Evolutionary conservation across 2,113 vertebrate genomes (phyloP).

Genomic region (Chionodraco myersi): DNA sequence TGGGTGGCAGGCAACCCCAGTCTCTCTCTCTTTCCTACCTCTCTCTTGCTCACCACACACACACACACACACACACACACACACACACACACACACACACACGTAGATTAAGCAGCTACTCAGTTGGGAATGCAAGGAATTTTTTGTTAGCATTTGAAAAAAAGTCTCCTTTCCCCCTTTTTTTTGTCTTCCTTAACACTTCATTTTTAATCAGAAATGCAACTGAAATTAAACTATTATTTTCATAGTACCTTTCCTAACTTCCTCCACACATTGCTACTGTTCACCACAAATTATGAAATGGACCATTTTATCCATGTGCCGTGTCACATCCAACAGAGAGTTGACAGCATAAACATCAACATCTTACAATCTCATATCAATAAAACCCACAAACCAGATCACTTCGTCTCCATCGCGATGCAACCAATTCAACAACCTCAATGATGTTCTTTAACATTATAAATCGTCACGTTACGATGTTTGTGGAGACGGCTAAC

Average conservation of each 20-base stretch:
- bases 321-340: neutral
- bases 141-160: slow-evolving; percentile 87
- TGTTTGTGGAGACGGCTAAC: slow-evolving; percentile 18
- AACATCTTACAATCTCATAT: slow-evolving; percentile 10
- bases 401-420: neutral
- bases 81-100: slow-evolving; percentile 28
- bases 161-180: slow-evolving; percentile 63
- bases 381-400: slow-evolving; percentile 37
- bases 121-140: slow-evolving; percentile 90
- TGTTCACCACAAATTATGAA: slow-evolving; percentile 5
- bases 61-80: slow-evolving; percentile 5
- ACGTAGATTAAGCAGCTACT: slow-evolving; percentile 82
- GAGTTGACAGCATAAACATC: neutral
- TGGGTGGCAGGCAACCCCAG: slow-evolving; percentile 66
- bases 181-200: slow-evolving; percentile 22
- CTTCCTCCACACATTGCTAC: neutral
- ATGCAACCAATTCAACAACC: neutral
- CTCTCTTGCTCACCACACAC: no score
- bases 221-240: slow-evolving; percentile 6
- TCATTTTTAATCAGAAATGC: slow-evolving; percentile 11
- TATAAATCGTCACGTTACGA: neutral
- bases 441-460: neutral
- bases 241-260: slow-evolving; percentile 1
- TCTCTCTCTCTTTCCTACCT: no score
- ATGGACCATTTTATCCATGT: neutral